Evolutionary conservation across 2,797 vertebrate species (phyloP).

Genomic region (Paratrypauchen microcephalus): DNA sequence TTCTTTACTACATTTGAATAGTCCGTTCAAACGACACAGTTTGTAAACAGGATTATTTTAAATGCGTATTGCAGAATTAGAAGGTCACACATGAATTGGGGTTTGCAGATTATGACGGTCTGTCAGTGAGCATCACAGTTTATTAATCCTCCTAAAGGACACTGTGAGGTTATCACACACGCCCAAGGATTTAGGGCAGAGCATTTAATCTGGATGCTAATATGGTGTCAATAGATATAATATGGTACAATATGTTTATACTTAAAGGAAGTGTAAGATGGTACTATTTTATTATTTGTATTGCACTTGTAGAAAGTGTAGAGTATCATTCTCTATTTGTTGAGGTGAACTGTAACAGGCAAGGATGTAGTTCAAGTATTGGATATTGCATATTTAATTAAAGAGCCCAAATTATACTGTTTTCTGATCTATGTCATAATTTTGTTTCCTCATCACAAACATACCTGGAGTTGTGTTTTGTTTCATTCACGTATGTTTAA

Average conservation of each 20-base stretch:
- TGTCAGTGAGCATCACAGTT: constrained; percentile 1
- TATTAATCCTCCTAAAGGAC: constrained; percentile 13
- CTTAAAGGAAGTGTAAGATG: neutral
- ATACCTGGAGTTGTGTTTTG: no score
- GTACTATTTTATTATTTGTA: no score
- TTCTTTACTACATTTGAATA: neutral
- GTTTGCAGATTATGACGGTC: neutral
- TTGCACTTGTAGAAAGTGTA: no score
- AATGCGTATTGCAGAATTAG: neutral
- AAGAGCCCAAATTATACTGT: no score
- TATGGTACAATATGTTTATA: neutral
- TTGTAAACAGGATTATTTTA: constrained; percentile 14
- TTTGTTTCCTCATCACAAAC: no score
- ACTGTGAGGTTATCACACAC: constrained; percentile 5
- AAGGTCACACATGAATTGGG: constrained; percentile 3
- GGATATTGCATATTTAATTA: no score
- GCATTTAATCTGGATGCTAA: constrained; percentile 8
- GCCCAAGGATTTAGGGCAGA: neutral
- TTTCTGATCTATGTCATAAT: no score
- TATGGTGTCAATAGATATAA: constrained; percentile 12
- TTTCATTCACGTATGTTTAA: no score
- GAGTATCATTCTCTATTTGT: no score
- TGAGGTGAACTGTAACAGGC: no score
- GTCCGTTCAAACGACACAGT: neutral
- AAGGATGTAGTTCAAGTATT: no score